Evolutionary conservation across 2,888 invertebrate genomes (phyloP), one percentile per base, ranked within the genome.

Genomic region (Dryobotodes eremita): DNA sequence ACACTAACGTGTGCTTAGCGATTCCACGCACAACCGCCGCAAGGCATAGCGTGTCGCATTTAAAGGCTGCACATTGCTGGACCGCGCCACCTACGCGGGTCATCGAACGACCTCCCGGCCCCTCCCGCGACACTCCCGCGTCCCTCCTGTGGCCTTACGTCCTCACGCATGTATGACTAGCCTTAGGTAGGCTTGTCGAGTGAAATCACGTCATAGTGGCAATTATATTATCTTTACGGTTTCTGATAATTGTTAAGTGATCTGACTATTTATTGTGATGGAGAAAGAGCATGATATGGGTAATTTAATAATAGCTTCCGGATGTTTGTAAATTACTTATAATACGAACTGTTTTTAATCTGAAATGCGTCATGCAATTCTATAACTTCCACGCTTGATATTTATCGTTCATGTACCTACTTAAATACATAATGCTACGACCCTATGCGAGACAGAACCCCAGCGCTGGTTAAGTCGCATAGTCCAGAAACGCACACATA

Each of bases 31-130:
- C 82, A 76, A 46, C 13, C 42, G 53, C 64, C 73, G 23, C 64
- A 15, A 81, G 71, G 79, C 50, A 50, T 57, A n/a, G 42, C 77
- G 62, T 73, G 53, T 55, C 71, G 69, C 46, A 75, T 66, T 68
- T 72, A 70, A 80, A 80, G 50, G 31, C 77, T 80, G 77, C 70
- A 76, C 78, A 66, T 65, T 55, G n/a, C 79, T 57, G 57, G 42
- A 50, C 57, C 50, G 66, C 61, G 70, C 84, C 80, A 75, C 87
- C 87, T 77, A 91, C 92, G 83, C 85, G 85, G 91, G 91, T 89
- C 83, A 83, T 84, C 87, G 90, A 91, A 89, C 91, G 91, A 84
- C 91, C 91, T 91, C 86, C 83, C 84, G 69, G 69, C 77, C 85
- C 86, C 79, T 86, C 82, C 79, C 75, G 74, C 72, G 48, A 10